Evolutionary conservation across 2,113 vertebrate species (phyloP), one percentile per base, ranked within the genome.

Genomic region (Rutilus rutilus): DNA sequence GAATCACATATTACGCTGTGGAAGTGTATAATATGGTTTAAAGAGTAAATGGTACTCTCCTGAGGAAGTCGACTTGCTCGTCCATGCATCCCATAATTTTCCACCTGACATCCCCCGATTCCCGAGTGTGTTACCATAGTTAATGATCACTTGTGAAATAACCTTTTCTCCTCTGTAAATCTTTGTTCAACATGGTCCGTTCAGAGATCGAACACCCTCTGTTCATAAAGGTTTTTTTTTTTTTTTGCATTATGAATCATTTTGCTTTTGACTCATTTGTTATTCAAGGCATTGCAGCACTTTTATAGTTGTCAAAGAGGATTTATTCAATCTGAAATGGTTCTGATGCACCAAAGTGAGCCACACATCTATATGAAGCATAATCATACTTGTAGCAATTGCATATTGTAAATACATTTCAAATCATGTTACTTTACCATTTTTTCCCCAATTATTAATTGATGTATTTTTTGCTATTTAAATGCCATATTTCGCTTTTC

Each of bases 61-160:
- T 42, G 86, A 14, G 11, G 39, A 17, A 45, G 80, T 67, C 23
- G 8, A 69, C 42, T 62, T 75, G 78, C 30, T 85, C 88, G 69
- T 65, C 85, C 87, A 81, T 75, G 86, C 89, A 89, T 86, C 83
- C 89, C 64, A 14, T 59, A 3, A 27, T 82, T 90, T 91, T 91
- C 87, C 90, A 84, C 0, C 86, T 85, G 88, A 90, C 90, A 59
- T 78, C 30, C 45, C 25, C 4, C 36, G 79, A 85, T 86, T 71
- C 76, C 9, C 19, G 79, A 62, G 84, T 81, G 73, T 91, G 42
- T 91, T 85, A 59, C 82, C 57, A 54, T 23, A 36, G 60, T 69
- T 78, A 57, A 85, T 85, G 19, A 78, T 78, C 30, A 69, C 45
- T 36, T 9, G 2, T 57, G 25, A 52, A 78, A 36, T 33, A 67